These are phyloP conservation scores for Emydocephalus ijimae DNA, from an alignment of 2,113 vertebrate species.

Conservation along the genomic window DNA sequence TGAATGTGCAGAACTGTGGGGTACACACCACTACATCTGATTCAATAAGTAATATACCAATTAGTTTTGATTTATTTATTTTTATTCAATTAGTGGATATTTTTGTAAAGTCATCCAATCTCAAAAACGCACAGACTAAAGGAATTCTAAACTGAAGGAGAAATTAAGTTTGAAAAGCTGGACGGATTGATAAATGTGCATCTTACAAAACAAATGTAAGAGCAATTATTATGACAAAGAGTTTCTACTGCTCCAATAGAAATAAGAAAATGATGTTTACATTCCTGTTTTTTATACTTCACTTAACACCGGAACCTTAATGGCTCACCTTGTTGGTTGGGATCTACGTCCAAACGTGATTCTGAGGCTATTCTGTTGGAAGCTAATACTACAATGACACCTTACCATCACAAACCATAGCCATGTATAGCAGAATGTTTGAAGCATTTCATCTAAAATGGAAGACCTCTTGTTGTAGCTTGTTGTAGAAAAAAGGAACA, in stretches of 20 bases:
- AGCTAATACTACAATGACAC: neutral
- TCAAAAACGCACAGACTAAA: conserved; percentile 67
- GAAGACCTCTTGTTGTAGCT: neutral
- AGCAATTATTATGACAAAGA: conserved; percentile 6
- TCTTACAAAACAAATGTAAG: neutral
- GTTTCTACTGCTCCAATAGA: conserved; percentile 13
- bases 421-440: neutral
- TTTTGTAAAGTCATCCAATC: conserved; percentile 82
- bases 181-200: neutral
- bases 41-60: conserved; percentile 78
- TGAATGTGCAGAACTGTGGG: conserved; percentile 75
- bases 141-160: conserved; percentile 41
- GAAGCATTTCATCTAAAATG: neutral
- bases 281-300: neutral
- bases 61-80: conserved; percentile 82
- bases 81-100: conserved; percentile 78
- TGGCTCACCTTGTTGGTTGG: neutral
- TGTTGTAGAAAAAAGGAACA: neutral
- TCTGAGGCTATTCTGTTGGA: neutral
- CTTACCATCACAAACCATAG: neutral
- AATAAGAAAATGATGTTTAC: neutral
- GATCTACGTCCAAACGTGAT: accelerated
- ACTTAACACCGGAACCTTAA: neutral
- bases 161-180: conserved; percentile 23
- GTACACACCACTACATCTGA: conserved; percentile 75